Conservation (phyloP, 2,888 invertebrate genomes). For the Alsophila aescularia region DNA sequence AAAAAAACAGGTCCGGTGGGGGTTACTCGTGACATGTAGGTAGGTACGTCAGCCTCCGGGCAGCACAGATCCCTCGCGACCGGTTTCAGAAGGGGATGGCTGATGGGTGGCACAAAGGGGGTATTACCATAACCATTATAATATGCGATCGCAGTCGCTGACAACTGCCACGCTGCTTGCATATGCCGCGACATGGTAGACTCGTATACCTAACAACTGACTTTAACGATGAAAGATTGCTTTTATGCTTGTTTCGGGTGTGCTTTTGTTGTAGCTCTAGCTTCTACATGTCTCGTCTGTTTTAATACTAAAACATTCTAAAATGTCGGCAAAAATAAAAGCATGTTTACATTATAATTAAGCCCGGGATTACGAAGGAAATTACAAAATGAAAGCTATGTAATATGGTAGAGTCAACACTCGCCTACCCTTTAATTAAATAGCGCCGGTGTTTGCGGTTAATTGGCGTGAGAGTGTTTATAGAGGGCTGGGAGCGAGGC, state of each 20-base stretch:
- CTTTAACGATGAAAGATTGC: slow-evolving; percentile 34
- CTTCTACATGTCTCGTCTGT: neutral
- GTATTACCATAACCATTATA: slow-evolving; percentile 63
- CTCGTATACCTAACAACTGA: slow-evolving; percentile 50
- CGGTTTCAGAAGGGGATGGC: slow-evolving; percentile 26
- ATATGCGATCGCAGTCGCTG: slow-evolving; percentile 56
- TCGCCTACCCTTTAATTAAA: slow-evolving; percentile 54
- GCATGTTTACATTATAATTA: neutral
- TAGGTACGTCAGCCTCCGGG: slow-evolving; percentile 20
- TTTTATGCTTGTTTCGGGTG: slow-evolving; percentile 8
- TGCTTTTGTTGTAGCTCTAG: neutral
- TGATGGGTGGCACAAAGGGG: slow-evolving; percentile 38
- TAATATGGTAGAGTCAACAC: slow-evolving; percentile 11
- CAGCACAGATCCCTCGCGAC: slow-evolving; percentile 15
- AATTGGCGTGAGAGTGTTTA: slow-evolving; percentile 54
- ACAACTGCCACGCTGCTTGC: slow-evolving; percentile 49
- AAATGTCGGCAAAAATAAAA: neutral
- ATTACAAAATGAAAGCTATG: slow-evolving; percentile 3
- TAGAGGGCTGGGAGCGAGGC: slow-evolving; percentile 39
- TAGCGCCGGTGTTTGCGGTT: slow-evolving; percentile 54
- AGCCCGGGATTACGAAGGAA: neutral
- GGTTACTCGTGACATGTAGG: slow-evolving; percentile 37
- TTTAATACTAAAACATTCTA: neutral
- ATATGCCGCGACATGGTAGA: slow-evolving; percentile 51
- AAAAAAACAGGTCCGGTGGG: slow-evolving; percentile 52